A percentile compares a stretch with the other conserved stretches of the same genome.
These are phyloP conservation scores for Bungarus multicinctus DNA, from an alignment of 2,113 vertebrate species.

Conservation along the genomic window DNA sequence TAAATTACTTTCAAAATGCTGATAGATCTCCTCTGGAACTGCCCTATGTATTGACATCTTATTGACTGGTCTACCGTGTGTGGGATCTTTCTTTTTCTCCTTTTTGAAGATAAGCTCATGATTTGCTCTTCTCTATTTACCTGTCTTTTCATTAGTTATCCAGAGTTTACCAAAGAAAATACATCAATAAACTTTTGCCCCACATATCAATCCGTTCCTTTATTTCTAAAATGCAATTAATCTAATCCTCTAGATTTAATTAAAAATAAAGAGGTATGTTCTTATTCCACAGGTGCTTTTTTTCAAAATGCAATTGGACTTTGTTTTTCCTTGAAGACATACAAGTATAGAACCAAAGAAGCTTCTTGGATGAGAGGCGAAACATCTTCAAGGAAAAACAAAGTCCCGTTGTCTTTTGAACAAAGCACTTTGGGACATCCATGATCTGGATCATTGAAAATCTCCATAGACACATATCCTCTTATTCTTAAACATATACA, in stretches of 20 bases:
- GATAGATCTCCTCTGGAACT: neutral
- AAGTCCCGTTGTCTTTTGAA: neutral
- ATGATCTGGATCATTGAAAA: neutral
- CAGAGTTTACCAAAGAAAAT: neutral
- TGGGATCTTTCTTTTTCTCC: neutral
- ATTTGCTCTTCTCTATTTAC: neutral
- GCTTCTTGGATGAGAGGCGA: too few species aligned
- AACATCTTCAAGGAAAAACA: too few species aligned
- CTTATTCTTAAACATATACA: neutral
- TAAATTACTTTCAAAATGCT: neutral
- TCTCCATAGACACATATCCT: neutral
- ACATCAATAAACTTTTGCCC: neutral
- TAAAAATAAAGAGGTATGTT: neutral
- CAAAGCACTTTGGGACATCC: neutral
- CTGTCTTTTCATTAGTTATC: neutral
- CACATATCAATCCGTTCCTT: neutral
- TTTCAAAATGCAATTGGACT: neutral
- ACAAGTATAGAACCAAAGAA: too few species aligned
- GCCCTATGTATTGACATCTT: neutral
- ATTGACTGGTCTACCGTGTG: neutral
- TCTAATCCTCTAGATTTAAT: neutral
- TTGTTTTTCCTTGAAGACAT: too few species aligned
- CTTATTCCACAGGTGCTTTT: neutral
- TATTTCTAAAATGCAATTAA: neutral
- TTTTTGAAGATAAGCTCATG: neutral